Conservation (phyloP, 92 coral and sea anemone species). For the Epizoanthus illoricatus region DNA sequence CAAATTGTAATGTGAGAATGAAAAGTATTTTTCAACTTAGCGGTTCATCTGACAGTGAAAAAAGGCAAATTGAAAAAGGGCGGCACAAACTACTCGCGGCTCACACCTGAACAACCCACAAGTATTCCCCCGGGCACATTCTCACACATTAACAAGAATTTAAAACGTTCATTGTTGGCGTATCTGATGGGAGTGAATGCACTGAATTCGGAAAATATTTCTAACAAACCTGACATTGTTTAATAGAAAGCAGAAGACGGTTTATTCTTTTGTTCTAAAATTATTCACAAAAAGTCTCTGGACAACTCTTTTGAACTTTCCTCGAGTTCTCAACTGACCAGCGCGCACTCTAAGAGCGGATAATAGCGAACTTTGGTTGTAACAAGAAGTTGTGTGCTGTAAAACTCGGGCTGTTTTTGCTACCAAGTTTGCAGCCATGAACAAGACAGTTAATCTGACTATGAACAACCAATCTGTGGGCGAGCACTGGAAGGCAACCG, state of each 20-base stretch:
- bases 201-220: no score
- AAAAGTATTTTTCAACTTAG: no score
- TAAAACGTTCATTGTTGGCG: no score
- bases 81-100: no score
- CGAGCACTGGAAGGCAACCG: neutral
- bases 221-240: neutral
- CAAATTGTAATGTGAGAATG: no score
- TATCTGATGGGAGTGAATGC: no score
- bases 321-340: neutral
- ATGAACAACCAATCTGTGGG: neutral
- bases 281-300: neutral
- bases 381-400: neutral
- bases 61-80: no score
- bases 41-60: no score
- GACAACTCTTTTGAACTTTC: neutral
- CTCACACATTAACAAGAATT: no score
- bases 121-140: no score
- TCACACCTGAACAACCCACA: no score
- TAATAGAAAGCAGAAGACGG: neutral
- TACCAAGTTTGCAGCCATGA: neutral
- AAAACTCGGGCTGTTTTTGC: neutral
- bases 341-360: neutral
- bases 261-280: slow-evolving; percentile 1
- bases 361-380: neutral
- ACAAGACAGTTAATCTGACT: neutral